These are phyloP conservation scores for Hippocampus mohnikei DNA, from an alignment of 2,113 vertebrate genomes.

Conservation along the genomic window DNA sequence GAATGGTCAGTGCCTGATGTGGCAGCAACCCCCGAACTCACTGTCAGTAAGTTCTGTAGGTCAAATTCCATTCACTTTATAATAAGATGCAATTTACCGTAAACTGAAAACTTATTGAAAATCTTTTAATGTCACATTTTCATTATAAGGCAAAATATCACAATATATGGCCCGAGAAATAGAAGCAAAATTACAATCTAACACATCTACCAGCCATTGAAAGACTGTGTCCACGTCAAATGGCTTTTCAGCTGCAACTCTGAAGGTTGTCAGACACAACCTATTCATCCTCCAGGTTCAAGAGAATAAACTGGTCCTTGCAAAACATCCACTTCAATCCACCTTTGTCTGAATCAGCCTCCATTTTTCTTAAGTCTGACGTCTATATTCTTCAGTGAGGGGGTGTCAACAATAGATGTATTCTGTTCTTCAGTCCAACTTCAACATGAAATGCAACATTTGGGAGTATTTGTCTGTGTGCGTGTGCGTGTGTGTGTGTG, in stretches of 20 bases:
- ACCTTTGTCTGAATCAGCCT: neutral
- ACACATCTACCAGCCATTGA: neutral
- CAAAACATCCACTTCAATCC: neutral
- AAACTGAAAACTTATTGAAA: too few species aligned
- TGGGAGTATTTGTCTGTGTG: neutral
- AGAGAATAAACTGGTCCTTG: neutral
- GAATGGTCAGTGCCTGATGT: too few species aligned
- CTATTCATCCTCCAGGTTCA: neutral
- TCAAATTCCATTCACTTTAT: too few species aligned
- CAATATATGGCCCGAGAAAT: too few species aligned
- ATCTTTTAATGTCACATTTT: too few species aligned
- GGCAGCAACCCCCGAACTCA: too few species aligned
- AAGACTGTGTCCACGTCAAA: neutral
- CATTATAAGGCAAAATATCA: too few species aligned
- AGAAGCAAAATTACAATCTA: too few species aligned
- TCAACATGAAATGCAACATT: neutral
- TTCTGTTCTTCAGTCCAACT: neutral
- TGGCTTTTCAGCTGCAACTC: neutral
- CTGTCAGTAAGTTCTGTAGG: too few species aligned
- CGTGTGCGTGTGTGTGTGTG: neutral
- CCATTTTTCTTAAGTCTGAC: neutral
- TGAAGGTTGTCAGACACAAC: neutral
- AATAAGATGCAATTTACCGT: too few species aligned
- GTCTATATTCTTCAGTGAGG: neutral
- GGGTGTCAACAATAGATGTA: neutral